Base-by-base conservation (phyloP, 2,888 invertebrate genomes). In the Oxytorus armatus region DNA sequence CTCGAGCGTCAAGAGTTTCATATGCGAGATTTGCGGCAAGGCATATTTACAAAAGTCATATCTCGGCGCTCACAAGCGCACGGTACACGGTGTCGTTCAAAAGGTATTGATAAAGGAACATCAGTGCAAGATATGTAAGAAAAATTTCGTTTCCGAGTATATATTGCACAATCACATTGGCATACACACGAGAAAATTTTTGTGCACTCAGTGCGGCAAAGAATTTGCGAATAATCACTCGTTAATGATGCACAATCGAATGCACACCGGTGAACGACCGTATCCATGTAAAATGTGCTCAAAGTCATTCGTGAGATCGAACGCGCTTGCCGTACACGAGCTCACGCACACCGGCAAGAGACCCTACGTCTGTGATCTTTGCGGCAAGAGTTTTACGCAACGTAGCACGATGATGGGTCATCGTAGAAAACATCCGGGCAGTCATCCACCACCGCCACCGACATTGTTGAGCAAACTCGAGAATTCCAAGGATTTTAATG, bases 321-420 rank as follows among this genome's bases (percentile, higher is more conserved):
- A 74, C 21, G 65, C 74, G 8, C 65, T 74, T 10, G 55, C 65
- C 11, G 55, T 80, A 10, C 79, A 80, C 51, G 72, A 66, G 53
- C 70, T 80, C 18, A 90, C 90, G 4, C 91, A 91, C 74, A 91
- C 91, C 0, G 91, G 91, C 0, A 90, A 90, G 23, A 72, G 92
- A 70, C 89, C 90, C 0, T 88, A 88, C 76, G 87, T 87, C 10
- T 91, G 91, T 69, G 86, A 88, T 73, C 84, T 87, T 3, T 91
- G 91, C 79, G 91, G 89, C 25, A 90, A 91, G 83, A 88, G 85
- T 21, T 92, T 90, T 79, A 87, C 88, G 1, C 89, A 88, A 49
- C 76, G 79, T 1, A 80, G 72, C 61, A 76, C 61, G 29, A 80
- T 80, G 79, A 80, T 76, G 66, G 66, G 66, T 7, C 79, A 80